phyloP scores from a whole-genome alignment of 1,140 invertebrate species.

The Drosophila equinoxialis region DNA sequence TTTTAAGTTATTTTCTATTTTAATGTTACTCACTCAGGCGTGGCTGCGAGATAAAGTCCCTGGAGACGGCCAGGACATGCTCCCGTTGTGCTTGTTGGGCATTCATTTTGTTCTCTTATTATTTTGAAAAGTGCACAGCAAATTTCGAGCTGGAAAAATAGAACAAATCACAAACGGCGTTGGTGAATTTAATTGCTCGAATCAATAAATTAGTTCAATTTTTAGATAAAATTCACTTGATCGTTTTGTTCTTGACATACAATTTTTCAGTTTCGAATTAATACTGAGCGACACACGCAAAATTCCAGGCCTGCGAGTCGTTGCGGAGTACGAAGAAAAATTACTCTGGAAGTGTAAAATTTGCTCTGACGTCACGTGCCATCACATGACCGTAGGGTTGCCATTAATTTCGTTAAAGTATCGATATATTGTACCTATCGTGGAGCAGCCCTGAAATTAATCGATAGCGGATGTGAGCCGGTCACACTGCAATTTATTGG shows the following conservation, averaged over 20 bases:
- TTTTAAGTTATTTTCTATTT: neutral
- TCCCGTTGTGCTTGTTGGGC: conserved; percentile 86
- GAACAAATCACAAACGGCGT: conserved; percentile 32
- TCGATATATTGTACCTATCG: too few relatives aligned
- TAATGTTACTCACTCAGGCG: conserved; percentile 93
- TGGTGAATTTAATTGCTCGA: neutral
- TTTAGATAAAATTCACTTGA: neutral
- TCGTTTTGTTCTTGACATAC: conserved; percentile 49
- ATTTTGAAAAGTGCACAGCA: conserved; percentile 74
- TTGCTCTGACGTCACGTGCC: conserved; percentile 76
- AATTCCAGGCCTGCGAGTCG: conserved; percentile 75
- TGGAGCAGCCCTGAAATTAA: neutral
- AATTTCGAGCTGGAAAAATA: conserved; percentile 72
- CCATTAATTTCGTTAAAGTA: too few relatives aligned
- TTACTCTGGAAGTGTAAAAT: conserved; percentile 60
- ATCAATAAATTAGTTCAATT: neutral
- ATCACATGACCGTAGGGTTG: conserved; percentile 64
- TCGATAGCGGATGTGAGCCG: neutral
- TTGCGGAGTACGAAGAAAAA: conserved; percentile 74
- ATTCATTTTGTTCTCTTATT: conserved; percentile 73
- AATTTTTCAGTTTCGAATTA: conserved; percentile 76
- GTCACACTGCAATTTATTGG: conserved; percentile 2
- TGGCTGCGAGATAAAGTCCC: conserved; percentile 99
- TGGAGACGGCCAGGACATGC: conserved; percentile 95
- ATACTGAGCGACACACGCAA: conserved; percentile 73